phyloP scores from a whole-genome alignment of 2,797 vertebrate species.

The Erpetoichthys calabaricus region DNA sequence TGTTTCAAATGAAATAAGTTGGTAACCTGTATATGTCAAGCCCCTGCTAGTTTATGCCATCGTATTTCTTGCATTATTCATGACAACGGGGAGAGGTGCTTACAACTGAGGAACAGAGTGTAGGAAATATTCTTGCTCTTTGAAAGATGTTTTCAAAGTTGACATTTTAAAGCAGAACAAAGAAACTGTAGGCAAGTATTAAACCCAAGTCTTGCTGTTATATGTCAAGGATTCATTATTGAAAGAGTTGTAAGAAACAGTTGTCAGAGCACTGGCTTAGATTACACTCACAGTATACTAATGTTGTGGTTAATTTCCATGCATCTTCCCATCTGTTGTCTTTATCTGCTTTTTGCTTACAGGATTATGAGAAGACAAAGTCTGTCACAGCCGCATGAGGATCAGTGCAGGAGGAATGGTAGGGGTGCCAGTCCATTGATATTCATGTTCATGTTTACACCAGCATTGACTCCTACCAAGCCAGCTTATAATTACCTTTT shows the following conservation, averaged over 20 bases:
- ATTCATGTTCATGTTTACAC: too few relatives aligned
- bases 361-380: too few relatives aligned
- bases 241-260: slow-evolving; percentile 15
- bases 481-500: too few relatives aligned
- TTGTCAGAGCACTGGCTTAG: too few relatives aligned
- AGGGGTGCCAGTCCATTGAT: too few relatives aligned
- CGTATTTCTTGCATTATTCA: slow-evolving; percentile 17
- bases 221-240: slow-evolving; percentile 18
- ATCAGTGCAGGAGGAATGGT: too few relatives aligned
- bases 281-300: too few relatives aligned
- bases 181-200: slow-evolving; percentile 17
- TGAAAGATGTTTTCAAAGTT: slow-evolving; percentile 22
- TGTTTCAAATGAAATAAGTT: slow-evolving; percentile 12
- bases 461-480: too few relatives aligned
- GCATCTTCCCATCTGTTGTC: too few relatives aligned
- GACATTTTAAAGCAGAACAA: slow-evolving; percentile 18
- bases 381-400: too few relatives aligned
- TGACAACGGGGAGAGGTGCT: slow-evolving; percentile 10
- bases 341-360: too few relatives aligned
- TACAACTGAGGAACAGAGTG: slow-evolving; percentile 8
- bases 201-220: slow-evolving; percentile 15
- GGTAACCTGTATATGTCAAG: slow-evolving; percentile 17
- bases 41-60: slow-evolving; percentile 14
- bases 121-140: slow-evolving; percentile 21
- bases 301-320: too few relatives aligned